phyloP scores from a whole-genome alignment of 2,797 vertebrate species.

The Rhincodon typus region DNA sequence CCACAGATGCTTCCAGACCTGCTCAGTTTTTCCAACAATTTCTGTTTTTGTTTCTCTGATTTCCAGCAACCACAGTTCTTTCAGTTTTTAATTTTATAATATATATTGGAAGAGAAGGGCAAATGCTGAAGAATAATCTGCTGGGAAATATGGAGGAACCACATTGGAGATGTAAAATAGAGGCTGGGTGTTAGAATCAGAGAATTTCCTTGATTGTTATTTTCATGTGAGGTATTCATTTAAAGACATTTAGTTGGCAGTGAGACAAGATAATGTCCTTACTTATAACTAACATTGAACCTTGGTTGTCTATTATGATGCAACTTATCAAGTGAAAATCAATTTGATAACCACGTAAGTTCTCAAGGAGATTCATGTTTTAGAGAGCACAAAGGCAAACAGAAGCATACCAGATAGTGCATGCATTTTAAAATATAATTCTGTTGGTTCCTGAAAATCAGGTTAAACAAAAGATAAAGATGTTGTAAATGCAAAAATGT shows the following conservation, averaged over 20 bases:
- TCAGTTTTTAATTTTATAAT: neutral
- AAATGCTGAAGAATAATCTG: neutral
- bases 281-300: neutral
- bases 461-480: neutral
- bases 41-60: no score
- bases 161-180: neutral
- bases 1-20: no score
- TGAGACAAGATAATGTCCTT: neutral
- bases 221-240: neutral
- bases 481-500: neutral
- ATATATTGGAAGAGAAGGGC: neutral
- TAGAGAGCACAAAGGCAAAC: neutral
- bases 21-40: no score
- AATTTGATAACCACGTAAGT: neutral
- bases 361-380: neutral
- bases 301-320: neutral
- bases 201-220: neutral
- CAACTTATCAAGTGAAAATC: neutral
- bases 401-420: neutral
- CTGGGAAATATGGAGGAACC: neutral
- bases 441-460: neutral
- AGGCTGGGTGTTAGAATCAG: neutral
- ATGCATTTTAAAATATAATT: neutral
- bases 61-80: no score
- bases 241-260: neutral